Conservation (phyloP, 2,113 vertebrate genomes). For the Acanthisitta chloris region DNA sequence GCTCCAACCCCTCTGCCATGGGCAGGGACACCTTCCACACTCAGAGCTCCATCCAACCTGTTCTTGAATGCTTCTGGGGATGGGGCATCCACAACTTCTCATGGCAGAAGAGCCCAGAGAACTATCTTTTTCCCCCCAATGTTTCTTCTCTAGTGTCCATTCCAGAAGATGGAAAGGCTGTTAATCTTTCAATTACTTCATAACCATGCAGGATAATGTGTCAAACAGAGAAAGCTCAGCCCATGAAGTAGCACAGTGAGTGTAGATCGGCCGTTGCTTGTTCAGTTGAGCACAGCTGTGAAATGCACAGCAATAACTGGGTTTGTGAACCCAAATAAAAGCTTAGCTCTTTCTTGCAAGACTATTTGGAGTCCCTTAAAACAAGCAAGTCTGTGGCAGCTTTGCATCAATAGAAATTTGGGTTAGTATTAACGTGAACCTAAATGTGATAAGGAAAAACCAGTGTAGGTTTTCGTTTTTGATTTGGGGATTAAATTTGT, state of each 20-base stretch:
- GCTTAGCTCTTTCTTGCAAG: background rate
- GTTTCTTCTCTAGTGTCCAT: background rate
- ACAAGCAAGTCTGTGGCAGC: background rate
- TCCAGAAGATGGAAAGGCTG: background rate
- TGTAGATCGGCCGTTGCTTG: background rate
- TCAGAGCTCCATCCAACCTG: background rate
- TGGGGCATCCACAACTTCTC: background rate
- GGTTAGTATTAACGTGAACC: background rate
- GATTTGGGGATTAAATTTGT: background rate
- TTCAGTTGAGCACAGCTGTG: background rate
- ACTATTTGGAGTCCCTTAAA: background rate
- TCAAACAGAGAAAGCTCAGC: background rate
- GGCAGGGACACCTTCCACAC: background rate
- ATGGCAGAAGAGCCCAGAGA: background rate
- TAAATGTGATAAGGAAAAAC: background rate
- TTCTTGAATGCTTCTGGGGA: background rate
- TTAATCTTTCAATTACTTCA: background rate
- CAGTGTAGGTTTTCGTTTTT: background rate
- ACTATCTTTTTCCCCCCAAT: rapidly evolving
- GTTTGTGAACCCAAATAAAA: background rate
- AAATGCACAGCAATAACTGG: background rate
- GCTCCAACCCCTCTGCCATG: background rate
- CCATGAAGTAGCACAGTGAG: background rate
- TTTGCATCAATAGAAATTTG: background rate
- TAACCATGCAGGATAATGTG: background rate